These are phyloP conservation scores for Aphaenogaster rudis DNA, from an alignment of 1,140 invertebrate species.

Conservation along the genomic window DNA sequence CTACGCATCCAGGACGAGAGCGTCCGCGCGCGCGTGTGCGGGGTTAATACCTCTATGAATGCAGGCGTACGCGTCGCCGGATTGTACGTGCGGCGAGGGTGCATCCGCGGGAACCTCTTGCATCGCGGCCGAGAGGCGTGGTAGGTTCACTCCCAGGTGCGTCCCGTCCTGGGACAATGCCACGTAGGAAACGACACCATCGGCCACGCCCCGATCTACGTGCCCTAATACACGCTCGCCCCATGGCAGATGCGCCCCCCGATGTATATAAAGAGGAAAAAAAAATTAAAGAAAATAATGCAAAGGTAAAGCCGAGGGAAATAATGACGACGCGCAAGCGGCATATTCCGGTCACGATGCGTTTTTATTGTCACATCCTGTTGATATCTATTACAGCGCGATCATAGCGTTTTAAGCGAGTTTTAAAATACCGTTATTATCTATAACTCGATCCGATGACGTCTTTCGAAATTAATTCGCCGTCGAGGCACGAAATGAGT, in stretches of 20 bases:
- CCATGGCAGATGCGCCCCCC: conserved; percentile 73
- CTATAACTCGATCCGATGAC: conserved; percentile 1
- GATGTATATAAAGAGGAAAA: conserved; percentile 34
- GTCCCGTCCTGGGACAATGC: conserved; percentile 74
- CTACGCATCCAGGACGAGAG: conserved; percentile 41
- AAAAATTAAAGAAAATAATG: conserved; percentile 58
- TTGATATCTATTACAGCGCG: neutral
- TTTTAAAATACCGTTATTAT: neutral
- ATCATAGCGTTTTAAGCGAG: neutral
- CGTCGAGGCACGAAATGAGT: neutral
- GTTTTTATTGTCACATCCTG: neutral
- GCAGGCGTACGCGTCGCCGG: conserved; percentile 10
- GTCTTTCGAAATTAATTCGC: neutral
- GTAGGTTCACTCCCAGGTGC: conserved; percentile 82
- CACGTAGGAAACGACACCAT: conserved; percentile 78
- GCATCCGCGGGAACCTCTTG: conserved; percentile 71
- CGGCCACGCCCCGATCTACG: conserved; percentile 80
- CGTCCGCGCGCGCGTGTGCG: neutral
- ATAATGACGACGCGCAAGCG: neutral
- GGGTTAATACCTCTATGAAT: conserved; percentile 35
- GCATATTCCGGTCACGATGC: conserved; percentile 10
- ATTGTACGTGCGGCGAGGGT: conserved; percentile 59
- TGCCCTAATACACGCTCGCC: conserved; percentile 79
- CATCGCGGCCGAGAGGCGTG: conserved; percentile 80
- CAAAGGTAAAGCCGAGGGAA: neutral